Evolutionary conservation across 2,113 vertebrate species (phyloP), one percentile per base, ranked within the genome.

Genomic region (Apeltes quadracus): DNA sequence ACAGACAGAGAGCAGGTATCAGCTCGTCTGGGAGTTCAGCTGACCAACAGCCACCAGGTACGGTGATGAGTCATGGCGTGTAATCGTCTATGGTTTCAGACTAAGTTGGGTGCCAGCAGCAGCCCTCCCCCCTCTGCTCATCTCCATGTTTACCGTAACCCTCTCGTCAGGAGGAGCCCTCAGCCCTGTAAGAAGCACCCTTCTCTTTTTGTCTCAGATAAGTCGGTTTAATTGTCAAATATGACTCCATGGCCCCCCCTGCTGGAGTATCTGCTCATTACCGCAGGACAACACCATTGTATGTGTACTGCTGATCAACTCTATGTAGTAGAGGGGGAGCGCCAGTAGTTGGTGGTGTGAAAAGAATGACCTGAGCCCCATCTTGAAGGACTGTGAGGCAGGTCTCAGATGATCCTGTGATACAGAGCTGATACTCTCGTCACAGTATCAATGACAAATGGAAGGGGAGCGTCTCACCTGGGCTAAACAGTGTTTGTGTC

Each of bases 51-150:
- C 13, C 48, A 69, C 5, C 54, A 44, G 14, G 15, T 56, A 84
- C 78, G 76, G 7, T 82, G 27, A 69, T 1, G 62, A 84, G 76
- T 85, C 82, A 73, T 68, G 63, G 46, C 70, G 70, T 75, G 83
- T 86, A 83, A 87, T 86, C 74, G 69, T 82, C 64, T 51, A 61
- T 84, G 88, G 89, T 46, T 62, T 64, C 75, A 87, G 85, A 81
- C 84, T 82, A 85, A 64, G 20, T 54, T 22, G 3, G 5, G 53
- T 25, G 48, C 18, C 57, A 46, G 75, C 64, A 72, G 73, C 53
- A 48, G 41, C 55, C 54, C 1, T 38, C 61, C 48, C 72, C n/a
- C 51, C 67, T 75, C 57, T n/a, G 66, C 63, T 61, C 43, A 41
- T 73, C 68, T 72, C 69, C 69, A 29, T 59, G 57, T 62, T 32